Conservation (phyloP, 2,888 invertebrate species). For the Protonemura montana region DNA sequence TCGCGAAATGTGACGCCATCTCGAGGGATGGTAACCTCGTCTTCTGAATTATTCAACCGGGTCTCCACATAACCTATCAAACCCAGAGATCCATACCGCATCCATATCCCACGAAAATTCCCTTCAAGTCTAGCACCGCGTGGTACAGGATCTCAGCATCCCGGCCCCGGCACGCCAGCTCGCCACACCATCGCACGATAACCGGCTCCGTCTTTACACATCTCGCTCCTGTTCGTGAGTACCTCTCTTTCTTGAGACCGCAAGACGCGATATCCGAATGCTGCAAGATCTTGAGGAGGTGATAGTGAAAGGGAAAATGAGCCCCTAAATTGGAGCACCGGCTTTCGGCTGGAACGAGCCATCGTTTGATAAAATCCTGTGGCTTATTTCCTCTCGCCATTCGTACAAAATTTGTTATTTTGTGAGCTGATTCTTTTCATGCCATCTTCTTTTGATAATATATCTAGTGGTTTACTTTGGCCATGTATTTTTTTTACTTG, state of each 20-base stretch:
- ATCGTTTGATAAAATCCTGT: background rate
- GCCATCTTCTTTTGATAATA: background rate
- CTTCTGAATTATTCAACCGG: conserved; percentile 19
- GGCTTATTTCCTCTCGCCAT: background rate
- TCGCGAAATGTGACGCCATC: background rate
- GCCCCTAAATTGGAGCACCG: background rate
- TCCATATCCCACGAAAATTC: background rate
- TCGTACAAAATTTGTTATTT: background rate
- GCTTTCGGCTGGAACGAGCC: background rate
- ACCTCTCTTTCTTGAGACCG: background rate
- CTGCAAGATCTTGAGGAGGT: background rate
- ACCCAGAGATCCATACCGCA: background rate
- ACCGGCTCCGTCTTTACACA: background rate
- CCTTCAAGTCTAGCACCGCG: background rate
- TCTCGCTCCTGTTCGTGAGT: background rate
- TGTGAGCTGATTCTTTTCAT: background rate
- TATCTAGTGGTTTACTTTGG: background rate
- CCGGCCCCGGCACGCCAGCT: background rate
- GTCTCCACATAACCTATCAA: conserved; percentile 27
- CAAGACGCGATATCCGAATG: background rate
- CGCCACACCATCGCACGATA: background rate
- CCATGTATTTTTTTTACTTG: too few species aligned
- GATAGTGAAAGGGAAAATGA: background rate
- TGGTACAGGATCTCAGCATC: background rate
- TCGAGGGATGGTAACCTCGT: background rate